phyloP scores from a whole-genome alignment of 2,113 vertebrate species.

The Grallaria varia region DNA sequence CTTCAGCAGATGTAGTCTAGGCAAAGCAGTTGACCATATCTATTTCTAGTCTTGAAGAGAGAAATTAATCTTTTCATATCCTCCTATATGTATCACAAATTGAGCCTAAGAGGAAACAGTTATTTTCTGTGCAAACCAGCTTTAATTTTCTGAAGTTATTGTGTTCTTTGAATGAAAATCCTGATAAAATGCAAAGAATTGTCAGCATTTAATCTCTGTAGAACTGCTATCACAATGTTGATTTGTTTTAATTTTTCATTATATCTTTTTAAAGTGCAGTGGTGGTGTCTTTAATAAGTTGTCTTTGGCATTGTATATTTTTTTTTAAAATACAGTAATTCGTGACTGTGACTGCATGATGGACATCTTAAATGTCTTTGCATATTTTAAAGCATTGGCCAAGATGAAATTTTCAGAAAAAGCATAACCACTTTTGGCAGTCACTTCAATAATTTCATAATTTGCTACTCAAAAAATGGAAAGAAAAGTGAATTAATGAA shows the following conservation, averaged over 20 bases:
- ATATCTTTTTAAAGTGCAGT: not conserved
- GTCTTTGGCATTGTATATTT: not conserved
- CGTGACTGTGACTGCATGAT: not conserved
- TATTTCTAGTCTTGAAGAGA: not conserved
- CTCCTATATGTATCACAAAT: not conserved
- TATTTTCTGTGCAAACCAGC: not conserved
- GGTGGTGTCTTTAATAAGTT: not conserved
- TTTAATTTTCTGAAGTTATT: not conserved
- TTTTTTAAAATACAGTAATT: not conserved
- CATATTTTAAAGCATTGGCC: not conserved
- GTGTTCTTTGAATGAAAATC: not conserved
- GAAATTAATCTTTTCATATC: not conserved
- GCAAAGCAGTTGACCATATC: not conserved
- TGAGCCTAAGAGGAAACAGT: not conserved
- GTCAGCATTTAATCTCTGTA: not conserved
- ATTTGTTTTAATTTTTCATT: not conserved
- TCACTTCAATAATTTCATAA: not conserved
- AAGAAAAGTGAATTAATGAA: not conserved
- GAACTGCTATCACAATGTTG: not conserved
- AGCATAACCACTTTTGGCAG: not conserved
- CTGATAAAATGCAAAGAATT: not conserved
- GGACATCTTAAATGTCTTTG: not conserved
- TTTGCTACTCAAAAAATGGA: not conserved
- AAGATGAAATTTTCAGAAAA: not conserved
- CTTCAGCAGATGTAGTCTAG: not conserved